Evolutionary conservation across 2,113 vertebrate species (phyloP).

Genomic region (Pachypanchax playfairii): DNA sequence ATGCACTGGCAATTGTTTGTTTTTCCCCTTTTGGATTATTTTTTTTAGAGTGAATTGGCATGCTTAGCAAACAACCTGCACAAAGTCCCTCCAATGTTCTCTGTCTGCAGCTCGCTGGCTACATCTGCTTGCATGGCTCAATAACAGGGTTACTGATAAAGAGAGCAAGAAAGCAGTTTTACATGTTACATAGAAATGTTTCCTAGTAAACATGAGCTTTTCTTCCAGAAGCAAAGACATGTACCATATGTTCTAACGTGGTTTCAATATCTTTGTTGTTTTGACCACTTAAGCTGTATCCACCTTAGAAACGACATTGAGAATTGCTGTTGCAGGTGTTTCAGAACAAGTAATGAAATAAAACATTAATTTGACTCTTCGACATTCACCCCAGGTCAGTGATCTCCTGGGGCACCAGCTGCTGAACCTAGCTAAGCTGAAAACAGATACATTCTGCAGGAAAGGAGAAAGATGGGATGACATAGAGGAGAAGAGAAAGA

Average conservation of each 20-base stretch:
- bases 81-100: slow-evolving; percentile 38
- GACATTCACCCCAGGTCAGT: slow-evolving; percentile 59
- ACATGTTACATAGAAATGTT: slow-evolving; percentile 23
- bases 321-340: slow-evolving; percentile 46
- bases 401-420: slow-evolving; percentile 49
- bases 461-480: not conserved
- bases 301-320: slow-evolving; percentile 66
- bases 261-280: slow-evolving; percentile 15
- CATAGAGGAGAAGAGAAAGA: not conserved
- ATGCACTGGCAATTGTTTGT: slow-evolving; percentile 19
- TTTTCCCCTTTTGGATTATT: slow-evolving; percentile 6
- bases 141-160: slow-evolving; percentile 21
- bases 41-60: slow-evolving; percentile 40
- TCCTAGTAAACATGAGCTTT: slow-evolving; percentile 3
- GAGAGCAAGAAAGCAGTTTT: slow-evolving; percentile 11
- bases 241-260: not conserved
- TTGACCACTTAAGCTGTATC: slow-evolving; percentile 25
- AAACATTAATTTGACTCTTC: slow-evolving; percentile 66
- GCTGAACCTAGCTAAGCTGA: slow-evolving; percentile 27
- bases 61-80: slow-evolving; percentile 52
- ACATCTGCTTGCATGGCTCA: slow-evolving; percentile 39
- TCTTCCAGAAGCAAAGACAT: not conserved
- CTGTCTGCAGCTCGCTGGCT: slow-evolving; percentile 15
- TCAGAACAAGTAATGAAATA: slow-evolving; percentile 61
- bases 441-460: slow-evolving; percentile 27